Evolutionary conservation across 2,888 invertebrate species (phyloP).

Genomic region (Drosophila infuscata): DNA sequence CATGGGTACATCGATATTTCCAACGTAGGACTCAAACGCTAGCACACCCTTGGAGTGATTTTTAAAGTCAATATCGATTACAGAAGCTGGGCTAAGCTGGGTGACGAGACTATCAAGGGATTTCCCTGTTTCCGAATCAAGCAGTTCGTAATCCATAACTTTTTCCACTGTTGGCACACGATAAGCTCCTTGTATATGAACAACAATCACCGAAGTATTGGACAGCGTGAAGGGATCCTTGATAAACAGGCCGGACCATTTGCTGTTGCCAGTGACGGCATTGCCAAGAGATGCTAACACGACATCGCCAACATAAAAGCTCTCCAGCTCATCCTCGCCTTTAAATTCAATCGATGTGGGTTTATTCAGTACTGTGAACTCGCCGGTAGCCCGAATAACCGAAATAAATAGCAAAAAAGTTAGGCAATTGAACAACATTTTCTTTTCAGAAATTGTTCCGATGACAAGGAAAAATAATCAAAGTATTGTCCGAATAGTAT

Average conservation of each 20-base stretch:
- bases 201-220: constrained; percentile 87
- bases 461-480: not conserved
- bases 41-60: constrained; percentile 87
- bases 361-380: constrained; percentile 88
- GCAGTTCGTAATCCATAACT: constrained; percentile 61
- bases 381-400: constrained; percentile 81
- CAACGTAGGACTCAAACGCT: constrained; percentile 48
- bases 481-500: not conserved
- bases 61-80: constrained; percentile 88
- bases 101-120: constrained; percentile 86
- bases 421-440: constrained; percentile 73
- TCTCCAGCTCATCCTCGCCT: constrained; percentile 87
- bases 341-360: constrained; percentile 89
- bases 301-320: constrained; percentile 89
- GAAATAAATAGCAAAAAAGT: constrained; percentile 66
- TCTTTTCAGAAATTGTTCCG: constrained; percentile 1
- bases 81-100: constrained; percentile 86
- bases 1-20: constrained; percentile 46
- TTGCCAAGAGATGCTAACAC: constrained; percentile 89
- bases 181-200: constrained; percentile 89
- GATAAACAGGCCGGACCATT: constrained; percentile 89
- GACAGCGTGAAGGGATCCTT: constrained; percentile 90
- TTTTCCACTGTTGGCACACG: constrained; percentile 62
- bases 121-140: constrained; percentile 58
- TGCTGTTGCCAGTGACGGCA: constrained; percentile 87